Conservation (phyloP, 2,888 invertebrate species). For the Protodeltote pygarga region DNA sequence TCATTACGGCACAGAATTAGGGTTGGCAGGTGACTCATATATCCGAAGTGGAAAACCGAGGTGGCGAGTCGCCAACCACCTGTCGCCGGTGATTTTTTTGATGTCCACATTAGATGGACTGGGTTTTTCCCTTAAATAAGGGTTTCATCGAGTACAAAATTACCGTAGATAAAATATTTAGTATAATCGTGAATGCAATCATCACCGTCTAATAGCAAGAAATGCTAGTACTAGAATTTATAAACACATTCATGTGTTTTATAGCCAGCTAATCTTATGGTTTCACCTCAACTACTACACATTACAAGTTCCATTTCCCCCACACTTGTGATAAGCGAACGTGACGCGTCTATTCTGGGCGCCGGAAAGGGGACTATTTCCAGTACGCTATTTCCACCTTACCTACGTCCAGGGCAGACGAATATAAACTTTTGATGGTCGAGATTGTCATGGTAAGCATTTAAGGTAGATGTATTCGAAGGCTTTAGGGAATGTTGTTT, state of each 20-base stretch:
- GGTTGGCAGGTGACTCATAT: conserved; percentile 38
- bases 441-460: background rate
- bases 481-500: too few species aligned
- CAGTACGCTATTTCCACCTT: conserved; percentile 51
- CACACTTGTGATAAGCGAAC: conserved; percentile 21
- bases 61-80: conserved; percentile 32
- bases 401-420: conserved; percentile 42
- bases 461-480: background rate
- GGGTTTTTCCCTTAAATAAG: conserved; percentile 4
- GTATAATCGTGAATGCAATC: too few species aligned
- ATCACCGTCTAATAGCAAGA: too few species aligned
- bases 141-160: too few species aligned
- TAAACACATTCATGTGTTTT: too few species aligned
- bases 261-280: background rate
- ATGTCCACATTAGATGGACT: too few species aligned
- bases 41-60: too few species aligned
- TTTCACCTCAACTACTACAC: conserved; percentile 1
- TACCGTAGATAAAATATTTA: too few species aligned
- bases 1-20: conserved; percentile 37
- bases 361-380: conserved; percentile 63
- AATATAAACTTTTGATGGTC: conserved; percentile 33
- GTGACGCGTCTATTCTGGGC: conserved; percentile 53
- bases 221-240: too few species aligned
- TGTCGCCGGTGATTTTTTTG: conserved; percentile 3
- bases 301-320: background rate